Evolutionary conservation across 2,797 vertebrate species (phyloP).

Genomic region (Alfaro cultratus): DNA sequence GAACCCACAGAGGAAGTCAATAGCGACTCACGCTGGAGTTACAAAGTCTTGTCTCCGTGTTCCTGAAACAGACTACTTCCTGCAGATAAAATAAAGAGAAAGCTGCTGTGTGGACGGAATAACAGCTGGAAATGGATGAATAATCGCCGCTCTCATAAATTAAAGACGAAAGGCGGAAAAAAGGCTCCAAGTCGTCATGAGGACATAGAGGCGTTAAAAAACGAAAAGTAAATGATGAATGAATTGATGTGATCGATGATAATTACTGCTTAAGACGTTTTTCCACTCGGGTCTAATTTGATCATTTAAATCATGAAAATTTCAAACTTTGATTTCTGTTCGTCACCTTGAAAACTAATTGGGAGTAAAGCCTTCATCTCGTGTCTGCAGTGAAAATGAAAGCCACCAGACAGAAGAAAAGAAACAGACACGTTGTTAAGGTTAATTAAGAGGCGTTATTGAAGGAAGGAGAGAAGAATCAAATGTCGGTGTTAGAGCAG

Average conservation of each 20-base stretch:
- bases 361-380: not conserved
- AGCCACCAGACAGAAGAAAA: not conserved
- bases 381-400: not conserved
- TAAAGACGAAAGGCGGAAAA: slow-evolving; percentile 62
- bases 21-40: not conserved
- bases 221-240: slow-evolving; percentile 24
- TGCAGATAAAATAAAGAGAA: slow-evolving; percentile 35
- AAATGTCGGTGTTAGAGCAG: not conserved
- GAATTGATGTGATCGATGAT: slow-evolving; percentile 27
- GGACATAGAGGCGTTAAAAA: slow-evolving; percentile 37
- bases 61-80: slow-evolving; percentile 48
- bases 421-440: not conserved
- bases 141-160: slow-evolving; percentile 59
- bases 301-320: not conserved
- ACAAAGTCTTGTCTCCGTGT: slow-evolving; percentile 39
- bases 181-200: slow-evolving; percentile 43
- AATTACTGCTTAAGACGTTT: slow-evolving; percentile 8
- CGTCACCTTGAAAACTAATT: not conserved
- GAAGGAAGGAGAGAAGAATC: not conserved
- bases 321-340: not conserved
- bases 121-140: slow-evolving; percentile 47
- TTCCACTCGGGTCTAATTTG: not conserved
- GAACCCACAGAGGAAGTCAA: not conserved
- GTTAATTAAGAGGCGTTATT: not conserved
- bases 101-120: slow-evolving; percentile 9